These are phyloP conservation scores for Oxytorus armatus DNA, from an alignment of 2,888 invertebrate species.

Conservation along the genomic window DNA sequence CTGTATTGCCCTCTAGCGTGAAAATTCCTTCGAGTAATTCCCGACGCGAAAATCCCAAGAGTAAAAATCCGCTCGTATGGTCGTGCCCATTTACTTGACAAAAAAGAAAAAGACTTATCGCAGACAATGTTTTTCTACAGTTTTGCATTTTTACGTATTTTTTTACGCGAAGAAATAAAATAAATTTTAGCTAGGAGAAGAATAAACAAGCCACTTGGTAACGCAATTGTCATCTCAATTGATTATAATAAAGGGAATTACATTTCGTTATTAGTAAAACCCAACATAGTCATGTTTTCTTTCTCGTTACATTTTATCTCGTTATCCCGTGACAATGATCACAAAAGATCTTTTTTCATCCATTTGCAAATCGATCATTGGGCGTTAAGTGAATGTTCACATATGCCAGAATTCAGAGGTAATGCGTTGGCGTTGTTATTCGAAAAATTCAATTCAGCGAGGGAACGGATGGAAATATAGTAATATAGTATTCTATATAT, in stretches of 20 bases:
- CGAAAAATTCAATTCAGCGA: conserved; percentile 14
- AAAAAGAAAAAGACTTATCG: not conserved
- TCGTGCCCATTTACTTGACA: not conserved
- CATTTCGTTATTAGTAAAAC: too few relatives aligned
- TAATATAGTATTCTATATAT: too few relatives aligned
- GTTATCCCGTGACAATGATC: not conserved
- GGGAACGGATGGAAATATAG: not conserved
- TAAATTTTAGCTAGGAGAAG: too few relatives aligned
- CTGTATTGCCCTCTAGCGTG: conserved; percentile 2
- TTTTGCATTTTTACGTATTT: not conserved
- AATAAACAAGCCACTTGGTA: too few relatives aligned
- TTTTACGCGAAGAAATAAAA: too few relatives aligned
- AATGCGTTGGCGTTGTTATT: not conserved
- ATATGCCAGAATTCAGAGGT: not conserved
- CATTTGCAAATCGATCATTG: not conserved
- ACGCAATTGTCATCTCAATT: not conserved
- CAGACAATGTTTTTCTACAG: not conserved
- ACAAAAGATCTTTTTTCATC: not conserved
- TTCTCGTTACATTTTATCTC: not conserved
- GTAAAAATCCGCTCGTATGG: not conserved
- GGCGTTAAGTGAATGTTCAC: conserved; percentile 2
- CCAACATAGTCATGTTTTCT: too few relatives aligned
- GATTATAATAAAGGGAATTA: not conserved
- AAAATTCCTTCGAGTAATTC: conserved; percentile 40
- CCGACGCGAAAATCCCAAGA: conserved; percentile 14